phyloP scores from a whole-genome alignment of 2,888 invertebrate genomes.

The Coronaproctus castanopsis region DNA sequence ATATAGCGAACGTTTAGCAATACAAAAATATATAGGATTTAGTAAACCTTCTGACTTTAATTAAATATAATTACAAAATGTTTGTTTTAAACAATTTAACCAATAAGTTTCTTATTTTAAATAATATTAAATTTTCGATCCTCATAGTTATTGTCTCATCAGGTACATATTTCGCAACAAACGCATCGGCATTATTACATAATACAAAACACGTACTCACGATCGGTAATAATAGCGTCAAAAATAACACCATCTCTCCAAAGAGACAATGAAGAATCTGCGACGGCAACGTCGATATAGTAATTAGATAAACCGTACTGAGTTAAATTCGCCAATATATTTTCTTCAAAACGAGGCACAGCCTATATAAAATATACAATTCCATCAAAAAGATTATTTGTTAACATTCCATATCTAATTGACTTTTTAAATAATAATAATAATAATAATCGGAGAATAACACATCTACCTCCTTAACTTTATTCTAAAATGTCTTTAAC shows the following conservation, averaged over 20 bases:
- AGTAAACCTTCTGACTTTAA: background rate
- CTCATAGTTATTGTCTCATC: too few relatives aligned
- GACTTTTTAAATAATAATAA: background rate
- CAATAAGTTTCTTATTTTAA: too few relatives aligned
- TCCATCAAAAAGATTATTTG: background rate
- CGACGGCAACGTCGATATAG: constrained; percentile 74
- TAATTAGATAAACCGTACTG: constrained; percentile 59
- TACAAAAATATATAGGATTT: background rate
- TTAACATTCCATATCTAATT: background rate
- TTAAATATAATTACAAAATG: too few relatives aligned
- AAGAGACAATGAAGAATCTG: constrained; percentile 69
- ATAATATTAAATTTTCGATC: too few relatives aligned
- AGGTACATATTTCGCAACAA: too few relatives aligned
- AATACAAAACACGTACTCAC: constrained; percentile 35
- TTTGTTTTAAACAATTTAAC: too few relatives aligned
- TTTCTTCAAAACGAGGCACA: constrained; percentile 43
- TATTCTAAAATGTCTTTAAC: too few relatives aligned
- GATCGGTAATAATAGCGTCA: constrained; percentile 91
- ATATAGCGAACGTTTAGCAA: too few relatives aligned
- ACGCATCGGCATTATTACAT: too few relatives aligned
- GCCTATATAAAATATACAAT: constrained; percentile 18
- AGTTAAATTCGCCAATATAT: constrained; percentile 62
- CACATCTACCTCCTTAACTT: too few relatives aligned
- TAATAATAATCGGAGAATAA: too few relatives aligned
- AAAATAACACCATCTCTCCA: constrained; percentile 51